These are phyloP conservation scores for Percopsis transmontana DNA, from an alignment of 2,113 vertebrate species.

Conservation along the genomic window DNA sequence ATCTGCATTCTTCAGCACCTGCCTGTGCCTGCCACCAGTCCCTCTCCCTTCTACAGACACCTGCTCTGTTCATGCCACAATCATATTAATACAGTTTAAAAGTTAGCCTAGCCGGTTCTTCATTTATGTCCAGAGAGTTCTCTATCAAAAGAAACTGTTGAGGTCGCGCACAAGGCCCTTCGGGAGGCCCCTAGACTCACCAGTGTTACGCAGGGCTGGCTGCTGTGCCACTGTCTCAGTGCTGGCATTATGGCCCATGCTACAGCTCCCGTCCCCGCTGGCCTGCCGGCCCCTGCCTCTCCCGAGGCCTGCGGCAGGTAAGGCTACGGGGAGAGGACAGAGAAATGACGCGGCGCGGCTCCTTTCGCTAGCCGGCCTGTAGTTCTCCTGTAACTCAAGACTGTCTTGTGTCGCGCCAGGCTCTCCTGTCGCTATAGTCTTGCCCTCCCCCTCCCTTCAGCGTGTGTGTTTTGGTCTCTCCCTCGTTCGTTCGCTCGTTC, in stretches of 20 bases:
- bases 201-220: constrained; percentile 51
- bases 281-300: constrained; percentile 52
- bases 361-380: constrained; percentile 18
- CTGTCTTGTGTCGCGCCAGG: constrained; percentile 23
- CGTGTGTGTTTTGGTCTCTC: constrained; percentile 80
- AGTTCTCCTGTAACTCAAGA: constrained; percentile 50
- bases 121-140: not conserved
- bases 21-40: constrained; percentile 37
- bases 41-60: constrained; percentile 19
- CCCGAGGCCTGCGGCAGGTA: constrained; percentile 53
- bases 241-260: constrained; percentile 72
- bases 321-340: constrained; percentile 1
- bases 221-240: constrained; percentile 62
- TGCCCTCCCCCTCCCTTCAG: constrained; percentile 61
- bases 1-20: constrained; percentile 65
- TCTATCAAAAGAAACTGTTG: not conserved
- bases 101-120: not conserved
- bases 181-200: constrained; percentile 52
- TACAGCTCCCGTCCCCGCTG: constrained; percentile 44
- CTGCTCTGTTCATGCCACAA: constrained; percentile 27
- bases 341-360: constrained; percentile 28
- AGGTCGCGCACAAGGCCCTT: not conserved
- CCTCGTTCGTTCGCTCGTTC: constrained; percentile 54
- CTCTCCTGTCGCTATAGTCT: constrained; percentile 33
- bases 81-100: not conserved